These are phyloP conservation scores for Alca torda DNA, from an alignment of 2,797 vertebrate genomes.

Conservation along the genomic window DNA sequence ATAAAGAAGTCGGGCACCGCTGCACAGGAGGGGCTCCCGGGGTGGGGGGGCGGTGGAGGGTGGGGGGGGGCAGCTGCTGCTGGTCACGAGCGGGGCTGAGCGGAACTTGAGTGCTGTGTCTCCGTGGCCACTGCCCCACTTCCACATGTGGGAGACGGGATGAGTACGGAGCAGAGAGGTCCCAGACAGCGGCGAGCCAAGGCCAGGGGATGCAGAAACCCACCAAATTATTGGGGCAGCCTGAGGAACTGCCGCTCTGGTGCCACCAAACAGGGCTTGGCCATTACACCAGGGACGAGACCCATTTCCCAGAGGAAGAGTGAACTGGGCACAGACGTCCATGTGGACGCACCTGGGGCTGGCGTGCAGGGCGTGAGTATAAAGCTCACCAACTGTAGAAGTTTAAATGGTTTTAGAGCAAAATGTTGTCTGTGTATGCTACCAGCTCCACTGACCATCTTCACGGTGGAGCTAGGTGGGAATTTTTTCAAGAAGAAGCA, in stretches of 20 bases:
- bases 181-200: neutral
- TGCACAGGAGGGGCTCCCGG: neutral
- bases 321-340: fast-evolving
- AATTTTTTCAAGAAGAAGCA: neutral
- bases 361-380: fast-evolving
- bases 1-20: fast-evolving
- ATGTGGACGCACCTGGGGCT: fast-evolving
- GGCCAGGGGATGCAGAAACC: neutral
- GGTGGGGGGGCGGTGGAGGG: too few species aligned
- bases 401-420: neutral
- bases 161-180: neutral
- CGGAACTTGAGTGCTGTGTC: neutral
- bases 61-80: too few species aligned
- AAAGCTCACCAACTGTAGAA: neutral
- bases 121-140: too few species aligned
- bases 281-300: fast-evolving
- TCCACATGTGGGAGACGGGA: fast-evolving
- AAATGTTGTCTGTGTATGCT: neutral
- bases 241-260: neutral
- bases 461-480: neutral
- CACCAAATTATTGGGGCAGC: neutral
- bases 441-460: neutral
- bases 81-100: neutral
- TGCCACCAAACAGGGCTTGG: neutral
- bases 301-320: neutral